Conservation (phyloP, 35 echinoderm and acorn worm genomes). For the Ophioderma brevispina region DNA sequence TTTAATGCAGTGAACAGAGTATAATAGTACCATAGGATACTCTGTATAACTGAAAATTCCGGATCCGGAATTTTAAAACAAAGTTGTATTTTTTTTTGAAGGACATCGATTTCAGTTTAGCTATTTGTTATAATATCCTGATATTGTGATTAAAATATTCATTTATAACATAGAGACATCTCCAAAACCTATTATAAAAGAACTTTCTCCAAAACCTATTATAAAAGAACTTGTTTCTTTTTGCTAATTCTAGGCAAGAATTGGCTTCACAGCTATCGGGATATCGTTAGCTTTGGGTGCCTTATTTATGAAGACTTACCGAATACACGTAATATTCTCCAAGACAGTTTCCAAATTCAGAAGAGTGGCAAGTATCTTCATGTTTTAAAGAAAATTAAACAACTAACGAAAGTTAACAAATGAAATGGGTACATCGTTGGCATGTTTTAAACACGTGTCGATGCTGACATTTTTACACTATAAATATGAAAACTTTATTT, state of each 20-base stretch:
- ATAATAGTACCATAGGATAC: no score
- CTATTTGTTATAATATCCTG: no score
- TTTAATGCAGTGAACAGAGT: no score
- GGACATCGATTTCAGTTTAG: no score
- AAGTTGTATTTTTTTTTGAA: no score
- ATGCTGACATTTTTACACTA: neutral
- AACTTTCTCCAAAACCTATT: neutral
- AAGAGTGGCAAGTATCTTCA: constrained; percentile 20
- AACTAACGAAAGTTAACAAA: neutral
- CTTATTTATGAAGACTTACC: constrained; percentile 60
- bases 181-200: no score
- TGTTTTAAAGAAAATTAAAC: neutral
- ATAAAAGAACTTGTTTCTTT: neutral
- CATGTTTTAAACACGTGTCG: neutral
- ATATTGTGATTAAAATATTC: no score
- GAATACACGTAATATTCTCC: constrained; percentile 44
- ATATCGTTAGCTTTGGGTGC: constrained; percentile 39
- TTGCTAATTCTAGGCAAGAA: neutral
- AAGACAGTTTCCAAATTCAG: constrained; percentile 20
- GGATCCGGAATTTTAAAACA: no score
- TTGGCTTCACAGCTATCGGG: neutral
- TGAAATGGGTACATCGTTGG: neutral
- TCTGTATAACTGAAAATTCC: no score
- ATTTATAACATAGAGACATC: no score
- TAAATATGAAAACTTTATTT: neutral